Conservation (phyloP, 2,113 vertebrate species). For the Leucosticte australis region DNA sequence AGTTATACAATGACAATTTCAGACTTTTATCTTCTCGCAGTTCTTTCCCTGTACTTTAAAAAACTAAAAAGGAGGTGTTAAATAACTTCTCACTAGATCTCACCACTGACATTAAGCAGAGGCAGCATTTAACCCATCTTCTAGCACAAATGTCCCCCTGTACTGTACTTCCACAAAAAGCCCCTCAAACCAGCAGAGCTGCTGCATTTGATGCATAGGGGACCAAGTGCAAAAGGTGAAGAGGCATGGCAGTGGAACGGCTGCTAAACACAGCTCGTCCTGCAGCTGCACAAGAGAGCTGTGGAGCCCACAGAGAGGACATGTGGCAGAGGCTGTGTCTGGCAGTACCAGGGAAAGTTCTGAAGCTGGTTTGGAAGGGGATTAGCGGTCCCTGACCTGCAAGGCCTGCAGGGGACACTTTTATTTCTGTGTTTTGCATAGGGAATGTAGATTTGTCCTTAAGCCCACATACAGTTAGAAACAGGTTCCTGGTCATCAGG, state of each 20-base stretch:
- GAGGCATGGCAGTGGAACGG: rapidly evolving
- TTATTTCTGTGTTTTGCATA: neutral
- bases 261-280: neutral
- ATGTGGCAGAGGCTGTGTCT: neutral
- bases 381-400: neutral
- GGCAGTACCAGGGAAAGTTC: neutral
- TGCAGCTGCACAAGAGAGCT: rapidly evolving
- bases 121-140: neutral
- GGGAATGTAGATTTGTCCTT: neutral
- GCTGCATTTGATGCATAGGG: neutral
- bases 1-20: neutral
- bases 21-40: neutral
- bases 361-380: neutral
- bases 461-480: neutral
- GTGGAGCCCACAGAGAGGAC: neutral
- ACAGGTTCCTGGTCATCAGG: neutral
- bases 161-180: neutral
- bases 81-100: neutral
- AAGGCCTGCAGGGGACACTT: neutral
- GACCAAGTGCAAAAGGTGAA: rapidly evolving
- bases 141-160: neutral
- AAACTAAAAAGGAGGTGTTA: neutral
- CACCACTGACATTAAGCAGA: neutral
- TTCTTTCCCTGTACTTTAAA: neutral
- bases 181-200: neutral